Percentiles rank a stretch among this genome's conserved stretches.
phyloP scores from a whole-genome alignment of 92 coral and sea anemone genomes.

The Porites divaricata region DNA sequence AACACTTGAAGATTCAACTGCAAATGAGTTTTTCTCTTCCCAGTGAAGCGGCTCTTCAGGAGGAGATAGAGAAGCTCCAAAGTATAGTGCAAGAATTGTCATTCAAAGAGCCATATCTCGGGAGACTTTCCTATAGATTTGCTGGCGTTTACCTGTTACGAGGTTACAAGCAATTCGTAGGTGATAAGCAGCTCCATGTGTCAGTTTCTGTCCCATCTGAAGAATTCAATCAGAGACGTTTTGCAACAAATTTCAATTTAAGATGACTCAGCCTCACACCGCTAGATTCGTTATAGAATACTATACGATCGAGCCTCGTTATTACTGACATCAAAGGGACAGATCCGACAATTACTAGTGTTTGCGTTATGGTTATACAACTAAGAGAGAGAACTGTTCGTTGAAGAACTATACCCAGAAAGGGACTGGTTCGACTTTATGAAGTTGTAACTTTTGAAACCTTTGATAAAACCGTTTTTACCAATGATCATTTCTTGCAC shows the following conservation, averaged over 20 bases:
- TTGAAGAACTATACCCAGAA: no score
- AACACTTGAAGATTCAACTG: slow-evolving; percentile 46
- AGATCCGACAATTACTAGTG: no score
- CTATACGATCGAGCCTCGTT: no score
- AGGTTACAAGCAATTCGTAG: slow-evolving; percentile 28
- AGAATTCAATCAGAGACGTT: slow-evolving; percentile 17
- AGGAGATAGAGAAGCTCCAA: slow-evolving; percentile 16
- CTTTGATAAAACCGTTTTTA: no score
- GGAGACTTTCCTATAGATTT: slow-evolving; percentile 47
- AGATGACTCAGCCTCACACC: background rate
- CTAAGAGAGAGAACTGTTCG: no score
- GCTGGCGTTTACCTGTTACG: slow-evolving; percentile 30
- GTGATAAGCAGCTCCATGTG: slow-evolving; percentile 31
- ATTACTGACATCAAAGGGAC: no score
- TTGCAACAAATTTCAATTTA: slow-evolving; percentile 47
- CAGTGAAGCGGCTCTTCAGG: background rate
- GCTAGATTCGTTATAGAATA: no score
- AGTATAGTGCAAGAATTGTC: slow-evolving; percentile 25
- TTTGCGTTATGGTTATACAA: no score
- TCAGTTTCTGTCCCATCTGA: slow-evolving; percentile 15
- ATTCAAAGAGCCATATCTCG: slow-evolving; percentile 45
- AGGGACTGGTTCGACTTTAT: no score
- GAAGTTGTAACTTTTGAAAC: no score
- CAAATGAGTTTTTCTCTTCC: background rate
- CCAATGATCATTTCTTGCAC: no score